phyloP scores from a whole-genome alignment of 2,797 vertebrate species.

The Pampus argenteus region DNA sequence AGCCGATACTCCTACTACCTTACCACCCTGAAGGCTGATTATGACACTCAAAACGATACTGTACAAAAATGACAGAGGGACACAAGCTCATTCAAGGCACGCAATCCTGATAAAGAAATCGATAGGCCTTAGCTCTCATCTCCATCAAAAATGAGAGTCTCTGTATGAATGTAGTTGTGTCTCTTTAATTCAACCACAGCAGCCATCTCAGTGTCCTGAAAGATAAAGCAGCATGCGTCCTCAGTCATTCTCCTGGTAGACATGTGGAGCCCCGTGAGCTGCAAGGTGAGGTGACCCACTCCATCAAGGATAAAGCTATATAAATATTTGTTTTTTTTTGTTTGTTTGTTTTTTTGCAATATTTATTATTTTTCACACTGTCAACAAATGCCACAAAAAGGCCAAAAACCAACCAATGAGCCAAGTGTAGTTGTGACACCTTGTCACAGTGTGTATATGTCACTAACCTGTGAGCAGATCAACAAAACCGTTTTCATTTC shows the following conservation, averaged over 20 bases:
- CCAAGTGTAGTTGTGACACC: background rate
- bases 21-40: constrained; percentile 65
- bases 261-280: constrained; percentile 43
- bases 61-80: constrained; percentile 63
- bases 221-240: constrained; percentile 44
- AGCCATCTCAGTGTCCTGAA: constrained; percentile 66
- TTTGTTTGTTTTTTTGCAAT: too few species aligned
- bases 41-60: constrained; percentile 64
- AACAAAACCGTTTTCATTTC: background rate
- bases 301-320: constrained; percentile 11
- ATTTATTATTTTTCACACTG: background rate
- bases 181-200: constrained; percentile 60
- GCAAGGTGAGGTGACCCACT: constrained; percentile 28
- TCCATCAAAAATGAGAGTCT: constrained; percentile 68
- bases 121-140: constrained; percentile 68
- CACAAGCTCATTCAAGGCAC: constrained; percentile 58
- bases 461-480: background rate
- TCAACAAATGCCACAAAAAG: constrained; percentile 15
- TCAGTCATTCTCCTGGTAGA: constrained; percentile 32
- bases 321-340: background rate
- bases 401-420: background rate
- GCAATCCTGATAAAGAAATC: constrained; percentile 71
- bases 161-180: constrained; percentile 61
- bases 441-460: background rate
- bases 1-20: constrained; percentile 40